Evolutionary conservation across 1,140 invertebrate genomes (phyloP).

Genomic region (Papilio dardanus): DNA sequence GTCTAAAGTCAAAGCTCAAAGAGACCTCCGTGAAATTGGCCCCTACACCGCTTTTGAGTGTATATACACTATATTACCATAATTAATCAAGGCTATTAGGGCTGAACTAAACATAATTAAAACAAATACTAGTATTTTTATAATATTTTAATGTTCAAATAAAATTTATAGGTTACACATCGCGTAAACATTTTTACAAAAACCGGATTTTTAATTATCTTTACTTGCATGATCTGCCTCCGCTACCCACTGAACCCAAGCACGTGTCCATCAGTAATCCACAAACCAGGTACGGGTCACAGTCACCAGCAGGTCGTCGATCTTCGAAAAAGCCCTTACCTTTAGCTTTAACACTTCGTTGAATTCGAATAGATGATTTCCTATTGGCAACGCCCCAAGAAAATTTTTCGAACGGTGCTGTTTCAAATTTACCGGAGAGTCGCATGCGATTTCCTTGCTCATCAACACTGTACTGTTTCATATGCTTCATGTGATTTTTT

Average conservation of each 20-base stretch:
- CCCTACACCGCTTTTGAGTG: too few species aligned
- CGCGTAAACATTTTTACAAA: not conserved
- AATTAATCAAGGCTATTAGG: too few species aligned
- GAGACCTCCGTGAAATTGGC: too few species aligned
- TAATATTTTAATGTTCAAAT: not conserved
- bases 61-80: too few species aligned
- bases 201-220: not conserved
- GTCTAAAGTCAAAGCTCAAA: too few species aligned
- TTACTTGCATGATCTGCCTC: conserved; percentile 8
- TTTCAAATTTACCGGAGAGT: conserved; percentile 94
- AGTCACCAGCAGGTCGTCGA: conserved; percentile 95
- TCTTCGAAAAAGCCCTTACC: conserved; percentile 97
- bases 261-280: conserved; percentile 85
- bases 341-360: conserved; percentile 91
- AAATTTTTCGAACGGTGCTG: conserved; percentile 93
- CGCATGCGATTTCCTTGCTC: conserved; percentile 92
- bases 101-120: not conserved
- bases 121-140: not conserved
- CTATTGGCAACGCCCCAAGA: conserved; percentile 89
- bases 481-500: conserved; percentile 92
- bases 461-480: conserved; percentile 94
- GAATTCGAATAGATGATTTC: conserved; percentile 91
- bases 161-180: too few species aligned
- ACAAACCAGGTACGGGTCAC: conserved; percentile 93
- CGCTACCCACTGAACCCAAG: conserved; percentile 30